Conservation (phyloP, 2,888 invertebrate species). For the Cylloceria caligata region DNA sequence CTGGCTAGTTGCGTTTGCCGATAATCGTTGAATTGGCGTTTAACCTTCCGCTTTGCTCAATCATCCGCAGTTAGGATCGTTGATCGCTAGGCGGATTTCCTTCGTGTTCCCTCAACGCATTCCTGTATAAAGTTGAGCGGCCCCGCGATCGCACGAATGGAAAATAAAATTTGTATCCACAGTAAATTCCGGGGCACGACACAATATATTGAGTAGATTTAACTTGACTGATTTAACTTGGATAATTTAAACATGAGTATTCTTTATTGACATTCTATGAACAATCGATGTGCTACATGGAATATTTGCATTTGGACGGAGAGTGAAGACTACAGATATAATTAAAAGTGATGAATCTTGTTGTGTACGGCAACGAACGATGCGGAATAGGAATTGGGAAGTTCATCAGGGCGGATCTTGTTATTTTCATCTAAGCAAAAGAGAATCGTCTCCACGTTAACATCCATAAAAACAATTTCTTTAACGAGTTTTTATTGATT, state of each 20-base stretch:
- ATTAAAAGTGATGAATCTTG: constrained; percentile 13
- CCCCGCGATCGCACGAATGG: no score
- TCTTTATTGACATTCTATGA: constrained; percentile 33
- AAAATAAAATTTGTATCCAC: no score
- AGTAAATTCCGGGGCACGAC: no score
- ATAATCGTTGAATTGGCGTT: no score
- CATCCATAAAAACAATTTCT: constrained; percentile 44
- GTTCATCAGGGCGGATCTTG: background rate
- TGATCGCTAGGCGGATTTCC: no score
- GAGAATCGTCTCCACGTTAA: constrained; percentile 33
- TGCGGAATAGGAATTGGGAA: background rate
- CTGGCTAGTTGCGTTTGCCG: no score
- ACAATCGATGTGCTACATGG: constrained; percentile 33
- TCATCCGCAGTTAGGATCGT: no score
- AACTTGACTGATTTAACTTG: no score
- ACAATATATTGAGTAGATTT: no score
- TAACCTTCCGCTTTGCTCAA: no score
- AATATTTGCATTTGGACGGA: constrained; percentile 48
- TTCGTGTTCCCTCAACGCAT: no score
- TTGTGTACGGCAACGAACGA: background rate
- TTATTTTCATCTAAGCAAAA: constrained; percentile 1
- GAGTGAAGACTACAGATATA: constrained; percentile 7
- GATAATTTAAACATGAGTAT: background rate
- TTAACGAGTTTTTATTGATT: constrained; percentile 78
- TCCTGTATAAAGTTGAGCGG: no score